Base-by-base conservation (phyloP, 2,113 vertebrate species). In the Camelus dromedarius region DNA sequence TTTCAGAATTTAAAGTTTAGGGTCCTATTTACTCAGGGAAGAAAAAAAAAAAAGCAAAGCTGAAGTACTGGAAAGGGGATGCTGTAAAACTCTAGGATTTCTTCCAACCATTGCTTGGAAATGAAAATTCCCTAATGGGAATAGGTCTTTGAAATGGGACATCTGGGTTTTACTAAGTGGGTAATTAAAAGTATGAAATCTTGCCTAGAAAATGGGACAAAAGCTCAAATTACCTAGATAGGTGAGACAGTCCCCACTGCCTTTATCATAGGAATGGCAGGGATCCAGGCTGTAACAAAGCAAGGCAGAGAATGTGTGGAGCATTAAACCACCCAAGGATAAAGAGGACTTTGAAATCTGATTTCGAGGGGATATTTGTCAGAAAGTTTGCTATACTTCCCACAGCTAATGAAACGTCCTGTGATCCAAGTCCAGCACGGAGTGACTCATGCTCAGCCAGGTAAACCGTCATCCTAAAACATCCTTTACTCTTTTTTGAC, bases 181-280 rank as follows among this genome's bases (percentile, higher is more conserved):
- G 80, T 95, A 96, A 97, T 82, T 94, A 95, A 89, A 98, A 98
- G 76, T 85, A 5, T 98, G 96, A 98, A 98, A 97, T 93, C 96
- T 97, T 98, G 96, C 93, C 89, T 98, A 96, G 97, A 97, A 98
- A 98, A 97, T 77, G 76, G 70, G 77, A 98, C 86, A 98, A 98
- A 66, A 93, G 94, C 96, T 98, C 95, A 98, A 98, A 98, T 83
- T 96, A 97, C 93, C 93, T 48, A 95, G 54, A 87, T 94, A 98
- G 97, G 98, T 86, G 95, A 98, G 98, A 89, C 83, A 94, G 72
- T 91, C 77, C 38, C 66, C 64, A 97, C 95, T 48, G 96, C 13
- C 89, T 97, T 84, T 94, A 96, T 97, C 97, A 96, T 70, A 85
- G 70, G 95, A 88, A 96, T 97, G 97, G 96, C 96, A 75, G 28